Conservation (phyloP, 1,140 invertebrate species). For the Myzus persicae region DNA sequence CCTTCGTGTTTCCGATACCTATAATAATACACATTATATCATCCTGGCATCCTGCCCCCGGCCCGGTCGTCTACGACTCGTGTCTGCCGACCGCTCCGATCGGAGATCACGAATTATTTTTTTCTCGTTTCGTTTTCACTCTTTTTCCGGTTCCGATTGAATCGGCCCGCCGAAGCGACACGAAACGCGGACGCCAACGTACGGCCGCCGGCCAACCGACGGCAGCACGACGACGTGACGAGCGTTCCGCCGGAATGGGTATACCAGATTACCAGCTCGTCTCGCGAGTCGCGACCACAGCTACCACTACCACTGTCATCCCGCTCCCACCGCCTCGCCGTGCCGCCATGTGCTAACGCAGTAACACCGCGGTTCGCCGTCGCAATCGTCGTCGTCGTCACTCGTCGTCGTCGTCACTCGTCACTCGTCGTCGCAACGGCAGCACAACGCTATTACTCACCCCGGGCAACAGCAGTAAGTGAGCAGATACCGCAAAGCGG, state of each 20-base stretch:
- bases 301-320: not conserved
- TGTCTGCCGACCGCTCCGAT: too few relatives aligned
- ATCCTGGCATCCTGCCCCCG: not conserved
- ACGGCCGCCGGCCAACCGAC: not conserved
- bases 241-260: not conserved
- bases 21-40: not conserved
- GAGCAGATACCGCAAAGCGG: not conserved
- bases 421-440: not conserved
- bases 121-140: not conserved
- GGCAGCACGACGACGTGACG: not conserved
- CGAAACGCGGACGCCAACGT: too few relatives aligned
- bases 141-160: not conserved
- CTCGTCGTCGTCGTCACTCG: constrained; percentile 17
- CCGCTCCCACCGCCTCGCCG: constrained; percentile 2
- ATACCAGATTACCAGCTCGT: not conserved
- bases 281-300: not conserved
- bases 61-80: too few relatives aligned
- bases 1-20: not conserved
- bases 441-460: not conserved
- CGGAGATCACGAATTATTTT: not conserved
- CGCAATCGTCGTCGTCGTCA: not conserved
- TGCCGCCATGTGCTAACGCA: constrained; percentile 30
- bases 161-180: not conserved
- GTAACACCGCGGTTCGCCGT: constrained; percentile 7
- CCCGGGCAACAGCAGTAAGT: not conserved